Conservation (phyloP, 2,797 vertebrate species). For the Lacerta viridis region DNA sequence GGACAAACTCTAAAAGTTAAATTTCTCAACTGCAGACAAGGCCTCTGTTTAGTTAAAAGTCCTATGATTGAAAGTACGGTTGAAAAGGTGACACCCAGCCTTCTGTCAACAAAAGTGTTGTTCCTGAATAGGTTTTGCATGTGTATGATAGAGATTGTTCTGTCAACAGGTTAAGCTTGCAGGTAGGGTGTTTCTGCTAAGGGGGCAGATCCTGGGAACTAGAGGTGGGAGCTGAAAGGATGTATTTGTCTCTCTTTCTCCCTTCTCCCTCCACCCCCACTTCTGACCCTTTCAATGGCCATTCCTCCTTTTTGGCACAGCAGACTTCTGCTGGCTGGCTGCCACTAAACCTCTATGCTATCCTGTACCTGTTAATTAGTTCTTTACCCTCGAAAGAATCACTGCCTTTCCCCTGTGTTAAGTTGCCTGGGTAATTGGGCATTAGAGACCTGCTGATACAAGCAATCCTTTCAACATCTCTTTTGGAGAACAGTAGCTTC, state of each 20-base stretch:
- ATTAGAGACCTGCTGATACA: not conserved
- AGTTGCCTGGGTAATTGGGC: constrained; percentile 27
- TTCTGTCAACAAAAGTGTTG: not conserved
- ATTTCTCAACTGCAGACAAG: not conserved
- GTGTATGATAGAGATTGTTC: not conserved
- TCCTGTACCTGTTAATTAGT: not conserved
- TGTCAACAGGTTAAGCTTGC: not conserved
- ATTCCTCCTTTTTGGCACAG: constrained; percentile 5
- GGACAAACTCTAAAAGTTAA: not conserved
- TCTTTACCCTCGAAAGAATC: constrained; percentile 18
- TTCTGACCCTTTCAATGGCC: not conserved
- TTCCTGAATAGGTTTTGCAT: not conserved
- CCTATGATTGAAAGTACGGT: not conserved
- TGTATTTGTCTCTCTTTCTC: not conserved
- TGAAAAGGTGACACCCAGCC: not conserved
- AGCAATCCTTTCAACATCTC: not conserved
- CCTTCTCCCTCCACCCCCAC: not conserved
- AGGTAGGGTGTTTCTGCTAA: not conserved
- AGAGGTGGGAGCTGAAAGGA: not conserved
- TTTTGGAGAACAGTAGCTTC: fast-evolving
- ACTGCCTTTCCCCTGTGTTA: not conserved
- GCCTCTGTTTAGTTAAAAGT: not conserved
- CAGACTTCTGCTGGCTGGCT: constrained; percentile 7
- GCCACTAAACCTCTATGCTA: constrained; percentile 8
- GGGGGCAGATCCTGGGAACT: not conserved